Percentiles rank a stretch among this genome's conserved stretches.
These are phyloP conservation scores for Tricholaema leucomelas DNA, from an alignment of 2,113 vertebrate species.

Conservation along the genomic window DNA sequence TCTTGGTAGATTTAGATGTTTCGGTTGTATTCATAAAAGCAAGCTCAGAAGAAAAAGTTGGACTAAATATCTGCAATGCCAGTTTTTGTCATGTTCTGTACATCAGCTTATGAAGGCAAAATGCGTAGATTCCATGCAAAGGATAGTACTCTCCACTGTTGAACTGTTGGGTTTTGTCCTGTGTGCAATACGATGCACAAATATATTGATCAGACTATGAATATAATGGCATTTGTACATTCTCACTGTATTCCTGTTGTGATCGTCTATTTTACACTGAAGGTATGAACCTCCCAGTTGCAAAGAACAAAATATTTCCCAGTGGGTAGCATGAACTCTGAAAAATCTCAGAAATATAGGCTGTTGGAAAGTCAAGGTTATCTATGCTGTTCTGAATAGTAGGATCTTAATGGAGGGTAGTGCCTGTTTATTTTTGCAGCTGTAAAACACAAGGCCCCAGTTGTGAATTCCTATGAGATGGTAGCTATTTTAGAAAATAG, in stretches of 20 bases:
- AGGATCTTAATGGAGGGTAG: not conserved
- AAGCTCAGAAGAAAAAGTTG: constrained; percentile 50
- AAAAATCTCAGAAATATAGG: not conserved
- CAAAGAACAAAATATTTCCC: not conserved
- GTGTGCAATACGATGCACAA: constrained; percentile 7
- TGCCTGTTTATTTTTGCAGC: not conserved
- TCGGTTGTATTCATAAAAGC: constrained; percentile 54
- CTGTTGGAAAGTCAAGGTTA: not conserved
- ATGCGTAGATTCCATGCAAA: not conserved
- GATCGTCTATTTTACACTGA: not conserved
- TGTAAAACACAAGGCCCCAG: not conserved
- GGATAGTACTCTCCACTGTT: not conserved
- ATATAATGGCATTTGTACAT: not conserved
- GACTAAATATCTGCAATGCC: constrained; percentile 49
- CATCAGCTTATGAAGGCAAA: constrained; percentile 46
- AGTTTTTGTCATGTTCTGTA: constrained; percentile 42
- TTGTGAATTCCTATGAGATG: not conserved
- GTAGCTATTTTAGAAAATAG: not conserved
- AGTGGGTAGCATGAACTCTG: not conserved
- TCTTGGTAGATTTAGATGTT: constrained; percentile 65
- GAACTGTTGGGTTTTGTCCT: not conserved
- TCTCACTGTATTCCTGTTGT: not conserved
- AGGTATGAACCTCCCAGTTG: not conserved
- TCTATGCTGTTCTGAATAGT: not conserved
- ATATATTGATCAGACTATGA: not conserved